Evolutionary conservation across 2,888 invertebrate species (phyloP).

Genomic region (Meghimatium bilineatum): DNA sequence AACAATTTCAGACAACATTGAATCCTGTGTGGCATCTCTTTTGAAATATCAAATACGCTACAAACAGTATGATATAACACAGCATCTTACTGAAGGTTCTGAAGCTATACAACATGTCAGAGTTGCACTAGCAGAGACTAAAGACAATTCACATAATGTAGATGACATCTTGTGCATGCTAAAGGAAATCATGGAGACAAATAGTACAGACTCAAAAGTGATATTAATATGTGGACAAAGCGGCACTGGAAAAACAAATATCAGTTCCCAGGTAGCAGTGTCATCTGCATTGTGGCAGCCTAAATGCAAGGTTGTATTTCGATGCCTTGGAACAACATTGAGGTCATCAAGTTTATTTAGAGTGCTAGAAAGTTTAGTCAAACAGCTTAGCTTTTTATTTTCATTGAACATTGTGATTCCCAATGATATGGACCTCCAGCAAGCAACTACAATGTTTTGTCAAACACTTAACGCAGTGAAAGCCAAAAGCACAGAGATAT

Average conservation of each 20-base stretch:
- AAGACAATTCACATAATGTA: constrained; percentile 35
- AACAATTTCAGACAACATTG: constrained; percentile 45
- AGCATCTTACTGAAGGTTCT: constrained; percentile 51
- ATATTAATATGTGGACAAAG: constrained; percentile 47
- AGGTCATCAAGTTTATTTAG: constrained; percentile 51
- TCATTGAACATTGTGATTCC: constrained; percentile 40
- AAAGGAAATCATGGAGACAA: not conserved
- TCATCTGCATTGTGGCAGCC: constrained; percentile 38
- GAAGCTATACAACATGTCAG: constrained; percentile 53
- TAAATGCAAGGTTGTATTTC: constrained; percentile 48
- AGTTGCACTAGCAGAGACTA: constrained; percentile 28
- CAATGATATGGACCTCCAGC: constrained; percentile 41
- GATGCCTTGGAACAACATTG: constrained; percentile 51
- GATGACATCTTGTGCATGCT: not conserved
- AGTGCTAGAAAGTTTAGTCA: constrained; percentile 50
- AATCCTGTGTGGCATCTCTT: constrained; percentile 45
- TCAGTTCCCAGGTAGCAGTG: constrained; percentile 47
- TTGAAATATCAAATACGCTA: constrained; percentile 48
- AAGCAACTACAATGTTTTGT: constrained; percentile 45
- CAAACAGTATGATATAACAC: constrained; percentile 51
- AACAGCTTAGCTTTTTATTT: constrained; percentile 51
- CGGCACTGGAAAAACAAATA: constrained; percentile 51
- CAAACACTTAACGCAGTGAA: constrained; percentile 41
- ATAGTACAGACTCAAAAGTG: not conserved
- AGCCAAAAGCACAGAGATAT: constrained; percentile 29